A percentile compares a stretch with the other conserved stretches of the same genome.
Conservation (phyloP, 64 coral and sea anemone species). For the Stylophora pistillata region DNA sequence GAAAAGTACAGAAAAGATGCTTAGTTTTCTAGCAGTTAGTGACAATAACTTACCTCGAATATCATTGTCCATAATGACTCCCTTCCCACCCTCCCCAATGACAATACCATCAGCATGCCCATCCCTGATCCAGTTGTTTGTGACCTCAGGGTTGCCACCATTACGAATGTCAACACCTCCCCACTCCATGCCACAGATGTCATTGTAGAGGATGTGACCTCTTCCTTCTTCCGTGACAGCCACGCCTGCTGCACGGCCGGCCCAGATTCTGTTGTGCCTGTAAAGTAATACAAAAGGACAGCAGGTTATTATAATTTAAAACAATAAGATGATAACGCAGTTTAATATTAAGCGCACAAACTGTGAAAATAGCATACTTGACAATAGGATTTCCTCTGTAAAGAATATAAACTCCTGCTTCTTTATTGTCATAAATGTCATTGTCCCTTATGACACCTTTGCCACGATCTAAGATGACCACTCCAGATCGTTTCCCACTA, state of each 20-base stretch:
- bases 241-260: slow-evolving; percentile 89
- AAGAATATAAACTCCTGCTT: slow-evolving; percentile 91
- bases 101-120: slow-evolving; percentile 91
- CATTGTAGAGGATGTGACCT: slow-evolving; percentile 86
- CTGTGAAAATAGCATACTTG: slow-evolving; percentile 50
- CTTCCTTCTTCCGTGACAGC: slow-evolving; percentile 93
- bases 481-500: slow-evolving; percentile 83
- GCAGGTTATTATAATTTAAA: background rate
- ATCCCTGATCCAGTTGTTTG: slow-evolving; percentile 83
- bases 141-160: slow-evolving; percentile 87
- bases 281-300: background rate
- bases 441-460: slow-evolving; percentile 84
- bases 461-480: slow-evolving; percentile 90
- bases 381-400: slow-evolving; percentile 88
- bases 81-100: slow-evolving; percentile 85
- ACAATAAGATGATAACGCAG: background rate
- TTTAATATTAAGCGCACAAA: background rate
- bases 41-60: slow-evolving; percentile 73
- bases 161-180: slow-evolving; percentile 92
- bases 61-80: slow-evolving; percentile 87
- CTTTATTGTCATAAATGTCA: slow-evolving; percentile 95
- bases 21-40: background rate
- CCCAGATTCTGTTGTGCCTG: slow-evolving; percentile 98
- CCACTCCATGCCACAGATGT: slow-evolving; percentile 99
- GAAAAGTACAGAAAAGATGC: background rate